Evolutionary conservation across 2,113 vertebrate genomes (phyloP).

Genomic region (Asarcornis scutulata): DNA sequence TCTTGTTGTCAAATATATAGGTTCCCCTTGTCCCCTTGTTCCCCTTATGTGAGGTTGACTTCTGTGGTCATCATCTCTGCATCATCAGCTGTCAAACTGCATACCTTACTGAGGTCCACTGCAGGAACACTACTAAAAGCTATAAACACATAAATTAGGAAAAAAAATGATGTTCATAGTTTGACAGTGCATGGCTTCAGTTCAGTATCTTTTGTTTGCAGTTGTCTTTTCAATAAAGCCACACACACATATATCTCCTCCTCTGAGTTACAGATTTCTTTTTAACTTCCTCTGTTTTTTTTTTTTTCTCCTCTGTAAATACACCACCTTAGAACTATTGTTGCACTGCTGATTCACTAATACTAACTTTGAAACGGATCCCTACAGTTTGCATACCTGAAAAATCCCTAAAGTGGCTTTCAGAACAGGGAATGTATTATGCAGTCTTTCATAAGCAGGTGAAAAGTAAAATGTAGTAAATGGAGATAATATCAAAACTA

Average conservation of each 20-base stretch:
- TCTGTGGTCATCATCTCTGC: background rate
- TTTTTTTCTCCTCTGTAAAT: conserved; percentile 12
- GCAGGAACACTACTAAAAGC: background rate
- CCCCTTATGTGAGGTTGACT: background rate
- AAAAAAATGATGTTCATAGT: background rate
- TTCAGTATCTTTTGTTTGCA: conserved; percentile 4
- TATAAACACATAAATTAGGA: background rate
- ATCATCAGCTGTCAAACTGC: background rate
- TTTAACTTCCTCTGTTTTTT: background rate
- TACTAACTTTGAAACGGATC: conserved; percentile 21
- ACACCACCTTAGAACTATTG: background rate
- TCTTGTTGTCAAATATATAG: background rate
- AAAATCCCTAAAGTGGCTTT: conserved; percentile 36
- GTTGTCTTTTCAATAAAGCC: background rate
- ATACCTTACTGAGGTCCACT: background rate
- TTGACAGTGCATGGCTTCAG: background rate
- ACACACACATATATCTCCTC: background rate
- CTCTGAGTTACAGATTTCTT: background rate
- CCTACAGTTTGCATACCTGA: background rate
- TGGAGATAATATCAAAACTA: conserved; percentile 23
- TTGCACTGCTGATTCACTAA: background rate
- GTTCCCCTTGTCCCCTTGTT: background rate
- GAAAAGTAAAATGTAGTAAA: conserved; percentile 20
- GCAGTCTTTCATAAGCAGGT: conserved; percentile 43
- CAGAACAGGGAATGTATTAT: background rate